Evolutionary conservation across 2,888 invertebrate species (phyloP), one percentile per base, ranked within the genome.

Genomic region (Hedychridium roseum): DNA sequence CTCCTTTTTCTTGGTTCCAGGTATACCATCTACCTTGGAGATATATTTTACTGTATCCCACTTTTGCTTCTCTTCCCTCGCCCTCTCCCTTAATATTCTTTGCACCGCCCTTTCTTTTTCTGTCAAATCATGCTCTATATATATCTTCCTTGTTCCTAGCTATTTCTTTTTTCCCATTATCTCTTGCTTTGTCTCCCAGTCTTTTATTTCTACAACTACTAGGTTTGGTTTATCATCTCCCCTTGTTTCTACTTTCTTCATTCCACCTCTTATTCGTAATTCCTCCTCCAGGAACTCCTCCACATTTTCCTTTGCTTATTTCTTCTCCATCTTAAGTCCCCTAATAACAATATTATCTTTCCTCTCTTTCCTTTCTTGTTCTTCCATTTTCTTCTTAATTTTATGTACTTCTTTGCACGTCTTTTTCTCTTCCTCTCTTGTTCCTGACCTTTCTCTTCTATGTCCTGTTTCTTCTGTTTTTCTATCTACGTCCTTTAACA

Each of bases 21-120:
- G n/a, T n/a, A n/a, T n/a, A n/a, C n/a, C n/a, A n/a, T n/a, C n/a
- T n/a, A n/a, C n/a, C n/a, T n/a, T n/a, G n/a, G n/a, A n/a, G n/a
- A n/a, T n/a, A n/a, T 23, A 43, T 50, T 23, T 30, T 42, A 32
- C 18, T 27, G 27, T 45, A 43, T 28, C 26, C 36, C 9, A 12
- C 17, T 28, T 37, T 46, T 40, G 30, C 31, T 31, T 28, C 30
- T 28, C 12, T 17, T 31, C 41, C 36, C 35, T 27, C 36, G 30
- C 41, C 27, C 28, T 41, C 21, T 11, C 20, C 18, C 9, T 14
- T 31, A 50, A 30, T n/a, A 32, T 49, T 30, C 11, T 27, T 31
- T 43, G 46, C 31, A 28, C 9, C 34, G 17, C 20, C 40, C 42
- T 51, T 28, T 42, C 38, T 26, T 43, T 30, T 39, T 31, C 21